Evolutionary conservation across 2,797 vertebrate genomes (phyloP), one percentile per base, ranked within the genome.

Genomic region (Esox masquinongy): DNA sequence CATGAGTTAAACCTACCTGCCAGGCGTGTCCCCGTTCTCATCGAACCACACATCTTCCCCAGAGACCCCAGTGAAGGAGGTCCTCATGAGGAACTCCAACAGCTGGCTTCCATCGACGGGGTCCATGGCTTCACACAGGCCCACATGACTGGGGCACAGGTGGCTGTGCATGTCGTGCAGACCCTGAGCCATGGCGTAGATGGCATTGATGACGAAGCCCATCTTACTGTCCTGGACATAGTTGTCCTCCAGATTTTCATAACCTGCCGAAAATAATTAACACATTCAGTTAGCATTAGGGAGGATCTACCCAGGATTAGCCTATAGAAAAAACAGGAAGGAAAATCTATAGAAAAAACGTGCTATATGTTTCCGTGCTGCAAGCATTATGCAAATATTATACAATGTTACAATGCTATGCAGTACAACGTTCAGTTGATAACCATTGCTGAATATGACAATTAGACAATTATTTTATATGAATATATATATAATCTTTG

Each of bases 171-270:
- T 97, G 80, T 95, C 96, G 59, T 99, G 97, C 7, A 99, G 94
- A 0, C 98, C 98, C 0, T 99, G 95, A 0, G 97, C 98, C 98
- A 99, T 99, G 74, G 98, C 96, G 0, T 99, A 98, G 89, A 99
- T 99, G 77, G 98, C 98, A 7, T 99, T 99, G 90, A 99, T 98
- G 89, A 99, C 97, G 78, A 99, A 99, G 78, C 98, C 97, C 98
- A 99, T 99, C 93, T 99, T 99, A 86, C 97, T 99, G 93, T 99
- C 98, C 79, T 99, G 97, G 17, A 99, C 97, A 0, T 98, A 99
- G 87, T 98, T 98, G 90, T 99, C 97, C 92, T 97, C 96, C 84
- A 99, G 93, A 88, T 91, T 97, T 78, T 99, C 97, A 26, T 98
- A 97, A 81, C 98, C 98, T 99, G 89, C 56, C 83, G 78, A 79